Conservation (phyloP, 2,797 vertebrate genomes). For the Cichlasoma orientale region DNA sequence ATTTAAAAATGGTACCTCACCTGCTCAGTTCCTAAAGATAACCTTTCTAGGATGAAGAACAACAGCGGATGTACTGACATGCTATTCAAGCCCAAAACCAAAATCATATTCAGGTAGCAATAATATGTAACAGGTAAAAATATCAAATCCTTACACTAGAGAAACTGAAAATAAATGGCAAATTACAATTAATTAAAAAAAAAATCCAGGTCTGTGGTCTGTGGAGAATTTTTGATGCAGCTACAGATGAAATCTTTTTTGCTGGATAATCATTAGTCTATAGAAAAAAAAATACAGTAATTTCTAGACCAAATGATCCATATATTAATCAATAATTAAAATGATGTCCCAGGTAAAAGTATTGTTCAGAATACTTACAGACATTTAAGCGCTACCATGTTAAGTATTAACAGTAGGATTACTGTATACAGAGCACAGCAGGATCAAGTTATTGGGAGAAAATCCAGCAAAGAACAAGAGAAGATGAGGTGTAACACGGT, state of each 20-base stretch:
- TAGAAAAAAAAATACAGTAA: not conserved
- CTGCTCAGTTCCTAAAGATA: not conserved
- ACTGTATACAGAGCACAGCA: not conserved
- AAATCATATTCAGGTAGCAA: not conserved
- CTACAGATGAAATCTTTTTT: not conserved
- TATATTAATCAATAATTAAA: not conserved
- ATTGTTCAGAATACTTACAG: not conserved
- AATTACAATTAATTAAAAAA: not conserved
- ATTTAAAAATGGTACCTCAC: not conserved
- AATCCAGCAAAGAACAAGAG: not conserved
- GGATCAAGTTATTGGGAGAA: not conserved
- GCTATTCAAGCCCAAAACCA: not conserved
- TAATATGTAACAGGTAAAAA: not conserved
- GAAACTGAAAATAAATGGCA: not conserved
- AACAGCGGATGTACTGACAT: not conserved
- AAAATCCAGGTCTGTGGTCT: no score
- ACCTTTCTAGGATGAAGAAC: not conserved
- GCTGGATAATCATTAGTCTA: not conserved
- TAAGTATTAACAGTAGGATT: not conserved
- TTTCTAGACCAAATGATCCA: not conserved
- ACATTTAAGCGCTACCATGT: not conserved
- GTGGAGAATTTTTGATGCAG: not conserved
- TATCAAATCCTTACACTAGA: not conserved
- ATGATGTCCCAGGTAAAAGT: not conserved
- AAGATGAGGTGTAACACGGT: not conserved